Evolutionary conservation across 2,797 vertebrate species (phyloP).

Genomic region (Enteromius unitaeniatus): DNA sequence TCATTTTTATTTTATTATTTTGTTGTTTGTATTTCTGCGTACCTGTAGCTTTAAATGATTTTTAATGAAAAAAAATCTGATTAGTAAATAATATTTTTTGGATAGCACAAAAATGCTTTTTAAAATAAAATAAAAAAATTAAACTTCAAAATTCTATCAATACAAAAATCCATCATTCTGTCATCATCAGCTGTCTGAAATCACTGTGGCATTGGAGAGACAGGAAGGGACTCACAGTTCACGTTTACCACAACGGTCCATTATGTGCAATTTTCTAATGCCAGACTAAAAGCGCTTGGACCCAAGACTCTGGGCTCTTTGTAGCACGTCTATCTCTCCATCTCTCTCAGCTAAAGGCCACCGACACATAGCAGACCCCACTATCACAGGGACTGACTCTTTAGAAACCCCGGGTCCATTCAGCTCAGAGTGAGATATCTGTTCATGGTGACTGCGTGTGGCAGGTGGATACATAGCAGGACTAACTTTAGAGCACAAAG

Average conservation of each 20-base stretch:
- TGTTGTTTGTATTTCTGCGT: not conserved
- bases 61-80: not conserved
- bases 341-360: conserved; percentile 61
- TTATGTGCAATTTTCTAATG: conserved; percentile 21
- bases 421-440: conserved; percentile 53
- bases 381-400: conserved; percentile 55
- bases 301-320: conserved; percentile 28
- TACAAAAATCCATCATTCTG: not conserved
- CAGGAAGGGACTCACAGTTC: not conserved
- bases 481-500: conserved; percentile 62
- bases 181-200: not conserved
- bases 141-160: not conserved
- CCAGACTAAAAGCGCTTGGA: conserved; percentile 1
- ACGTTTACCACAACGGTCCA: not conserved
- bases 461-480: conserved; percentile 43
- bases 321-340: conserved; percentile 38
- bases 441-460: conserved; percentile 35
- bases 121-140: too few species aligned
- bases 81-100: not conserved
- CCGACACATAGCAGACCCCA: conserved; percentile 38
- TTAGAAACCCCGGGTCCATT: conserved; percentile 44
- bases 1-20: too few species aligned
- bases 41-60: not conserved
- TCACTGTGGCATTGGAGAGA: not conserved
- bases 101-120: not conserved